These are phyloP conservation scores for Oligia latruncula DNA, from an alignment of 2,888 invertebrate genomes.

Conservation along the genomic window DNA sequence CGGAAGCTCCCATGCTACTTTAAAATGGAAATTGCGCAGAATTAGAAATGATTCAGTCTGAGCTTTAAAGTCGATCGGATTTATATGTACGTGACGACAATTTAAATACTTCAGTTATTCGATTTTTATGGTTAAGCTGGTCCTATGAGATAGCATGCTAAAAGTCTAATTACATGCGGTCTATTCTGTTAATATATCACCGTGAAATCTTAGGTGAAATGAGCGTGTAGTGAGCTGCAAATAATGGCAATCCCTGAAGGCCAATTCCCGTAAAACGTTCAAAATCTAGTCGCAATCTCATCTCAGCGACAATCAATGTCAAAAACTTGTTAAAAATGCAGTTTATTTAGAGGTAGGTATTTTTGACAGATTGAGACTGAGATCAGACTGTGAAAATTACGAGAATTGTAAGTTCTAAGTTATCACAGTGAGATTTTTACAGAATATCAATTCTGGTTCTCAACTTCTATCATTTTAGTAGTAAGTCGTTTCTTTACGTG, in stretches of 20 bases:
- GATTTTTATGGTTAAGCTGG: conserved; percentile 23
- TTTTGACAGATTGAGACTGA: no score
- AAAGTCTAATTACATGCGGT: background rate
- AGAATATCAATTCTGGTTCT: background rate
- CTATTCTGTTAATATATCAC: background rate
- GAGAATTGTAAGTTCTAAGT: background rate
- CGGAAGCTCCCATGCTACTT: conserved; percentile 35
- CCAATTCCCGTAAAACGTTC: no score
- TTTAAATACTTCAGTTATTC: conserved; percentile 34
- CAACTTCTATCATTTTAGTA: background rate
- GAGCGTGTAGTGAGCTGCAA: background rate
- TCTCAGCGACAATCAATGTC: no score
- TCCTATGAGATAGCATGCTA: background rate
- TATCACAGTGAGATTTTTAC: background rate
- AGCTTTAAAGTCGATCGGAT: conserved; percentile 50
- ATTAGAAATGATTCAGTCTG: conserved; percentile 49
- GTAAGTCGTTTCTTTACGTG: background rate
- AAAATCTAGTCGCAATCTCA: no score
- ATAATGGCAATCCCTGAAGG: background rate
- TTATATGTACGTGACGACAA: conserved; percentile 44
- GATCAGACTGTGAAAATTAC: no score
- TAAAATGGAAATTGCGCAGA: conserved; percentile 58
- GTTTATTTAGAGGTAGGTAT: no score
- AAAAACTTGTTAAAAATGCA: no score
- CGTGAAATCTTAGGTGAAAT: background rate